Evolutionary conservation across 2,113 vertebrate species (phyloP), one percentile per base, ranked within the genome.

Genomic region (Nicator chloris): DNA sequence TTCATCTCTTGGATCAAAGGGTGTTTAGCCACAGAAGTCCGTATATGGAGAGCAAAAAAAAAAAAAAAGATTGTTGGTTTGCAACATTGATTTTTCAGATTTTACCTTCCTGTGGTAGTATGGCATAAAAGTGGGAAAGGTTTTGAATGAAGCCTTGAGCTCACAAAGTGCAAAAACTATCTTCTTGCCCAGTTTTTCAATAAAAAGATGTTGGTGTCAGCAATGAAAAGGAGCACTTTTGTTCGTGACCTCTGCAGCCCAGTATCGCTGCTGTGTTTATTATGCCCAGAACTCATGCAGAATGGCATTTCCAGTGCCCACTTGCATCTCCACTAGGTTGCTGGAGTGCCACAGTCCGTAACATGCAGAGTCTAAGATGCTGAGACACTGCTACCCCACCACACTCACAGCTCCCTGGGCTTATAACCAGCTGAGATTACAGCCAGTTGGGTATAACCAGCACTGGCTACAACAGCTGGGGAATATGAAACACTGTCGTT

Each of bases 311-410:
- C 56, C 17, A 13, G 39, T 39, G 49, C 15, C 68, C 59, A 56
- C 7, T 1, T 7, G 16, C 30, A 20, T 30, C 22, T 79, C 57
- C 2, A 7, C 57, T 78, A 5, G 0, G 9, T 14, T 42, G n/a
- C 69, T 76, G 57, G n/a, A 77, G 60, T 26, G 57, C 59, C 59
- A 13, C 13, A 42, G 39, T n/a, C 30, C 85, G 51, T 37, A 37
- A 79, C 9, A 21, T 1, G 5, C 26, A 3, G 11, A 22, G 13
- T 16, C 21, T 54, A 23, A 59, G 49, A 42, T 35, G 47, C 35
- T 45, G 51, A 45, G 56, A 60, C 51, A n/a, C 42, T 60, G 49
- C 63, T 72, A 4, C 18, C 72, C 21, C 22, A 28, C 39, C 27
- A 4, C 39, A 20, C 23, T 68, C 47, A 50, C 15, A 50, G 7